Evolutionary conservation across 2,797 vertebrate species (phyloP), one percentile per base, ranked within the genome.

Genomic region (Coreius guichenoti): DNA sequence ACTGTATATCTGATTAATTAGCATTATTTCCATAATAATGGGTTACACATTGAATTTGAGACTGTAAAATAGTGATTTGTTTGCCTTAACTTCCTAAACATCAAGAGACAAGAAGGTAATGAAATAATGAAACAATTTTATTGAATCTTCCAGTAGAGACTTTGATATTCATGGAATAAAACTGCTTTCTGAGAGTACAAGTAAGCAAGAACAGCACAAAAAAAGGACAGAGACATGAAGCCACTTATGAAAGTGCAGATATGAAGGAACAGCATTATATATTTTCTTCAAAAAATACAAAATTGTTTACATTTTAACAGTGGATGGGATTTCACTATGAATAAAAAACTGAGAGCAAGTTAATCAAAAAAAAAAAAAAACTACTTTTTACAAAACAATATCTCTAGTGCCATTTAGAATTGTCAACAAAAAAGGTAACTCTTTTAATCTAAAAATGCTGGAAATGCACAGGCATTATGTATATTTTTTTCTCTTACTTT

Each of bases 91-190:
- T 29, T 63, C 21, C 26, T 74, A 23, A 82, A 69, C 43, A 54
- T 26, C 4, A 84, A 56, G 49, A 76, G 12, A 86, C 26, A 67
- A 68, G 33, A 21, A 70, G 51, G 56, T 73, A 19, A 79, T 23
- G 47, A n/a, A n/a, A 43, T 94, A 94, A 94, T 95, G 95, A 97
- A 95, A 96, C 93, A 93, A 92, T 95, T 98, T 98, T 98, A 98
- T 98, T 96, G 96, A 97, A 97, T 96, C 93, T 97, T 98, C 96
- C 96, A 98, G 96, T 96, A 97, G 96, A 97, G 95, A 96, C 95
- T 95, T 61, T 95, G 93, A 96, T 96, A 97, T 95, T 96, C 96
- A 96, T 96, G 95, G 96, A 97, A 97, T 97, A 98, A 98, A 97
- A 96, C 96, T 96, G 96, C 92, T 94, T 97, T 95, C 93, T 93